phyloP scores from a whole-genome alignment of 2,797 vertebrate species.

The Alectoris magna region DNA sequence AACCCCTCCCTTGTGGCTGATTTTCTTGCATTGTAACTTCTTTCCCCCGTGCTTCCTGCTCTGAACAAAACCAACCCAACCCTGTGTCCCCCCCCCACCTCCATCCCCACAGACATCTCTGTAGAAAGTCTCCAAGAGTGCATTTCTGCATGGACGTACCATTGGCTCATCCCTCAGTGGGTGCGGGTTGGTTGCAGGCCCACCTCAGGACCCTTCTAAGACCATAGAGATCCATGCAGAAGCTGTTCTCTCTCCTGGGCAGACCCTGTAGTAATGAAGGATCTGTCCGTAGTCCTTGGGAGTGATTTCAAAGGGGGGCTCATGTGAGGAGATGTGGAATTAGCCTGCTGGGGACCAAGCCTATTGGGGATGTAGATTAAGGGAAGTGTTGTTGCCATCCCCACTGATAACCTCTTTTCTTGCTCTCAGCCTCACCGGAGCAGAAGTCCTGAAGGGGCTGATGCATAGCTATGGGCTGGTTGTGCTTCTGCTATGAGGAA shows the following conservation, averaged over 20 bases:
- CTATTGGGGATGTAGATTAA: not conserved
- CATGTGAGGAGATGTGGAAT: not conserved
- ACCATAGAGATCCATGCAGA: constrained; percentile 43
- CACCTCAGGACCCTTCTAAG: not conserved
- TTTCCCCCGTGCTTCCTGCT: not conserved
- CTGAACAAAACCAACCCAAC: not conserved
- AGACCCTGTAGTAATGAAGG: constrained; percentile 14
- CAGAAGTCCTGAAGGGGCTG: constrained; percentile 43
- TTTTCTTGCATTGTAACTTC: constrained; percentile 16
- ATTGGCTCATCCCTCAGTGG: not conserved
- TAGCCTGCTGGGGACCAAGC: not conserved
- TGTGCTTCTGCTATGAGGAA: constrained; percentile 57
- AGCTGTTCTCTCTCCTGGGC: constrained; percentile 11
- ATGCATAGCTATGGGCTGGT: constrained; percentile 54
- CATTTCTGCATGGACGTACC: constrained; percentile 36
- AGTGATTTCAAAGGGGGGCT: constrained; percentile 8
- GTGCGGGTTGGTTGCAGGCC: not conserved
- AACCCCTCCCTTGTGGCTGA: constrained; percentile 54
- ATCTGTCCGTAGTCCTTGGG: not conserved
- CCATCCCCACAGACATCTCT: not conserved
- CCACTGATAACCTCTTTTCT: not conserved
- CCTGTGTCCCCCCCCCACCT: not conserved
- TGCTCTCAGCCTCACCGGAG: not conserved
- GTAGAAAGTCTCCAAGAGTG: not conserved
- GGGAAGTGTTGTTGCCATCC: constrained; percentile 1